Conservation (phyloP, 2,113 vertebrate genomes). For the Passer montanus region DNA sequence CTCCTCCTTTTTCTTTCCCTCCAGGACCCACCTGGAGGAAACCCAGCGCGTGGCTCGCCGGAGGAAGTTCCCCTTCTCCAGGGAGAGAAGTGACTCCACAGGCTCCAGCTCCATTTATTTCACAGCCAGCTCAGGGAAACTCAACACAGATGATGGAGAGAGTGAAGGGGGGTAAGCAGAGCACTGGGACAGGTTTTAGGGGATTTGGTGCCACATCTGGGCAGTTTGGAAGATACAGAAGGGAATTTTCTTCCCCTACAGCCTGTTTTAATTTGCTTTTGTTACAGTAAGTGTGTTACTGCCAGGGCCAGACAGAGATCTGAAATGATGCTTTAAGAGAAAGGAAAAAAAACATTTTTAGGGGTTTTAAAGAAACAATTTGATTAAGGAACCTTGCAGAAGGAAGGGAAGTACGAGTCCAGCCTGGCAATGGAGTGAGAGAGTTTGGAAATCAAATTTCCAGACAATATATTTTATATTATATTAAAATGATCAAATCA, state of each 20-base stretch:
- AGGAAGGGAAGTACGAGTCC: background rate
- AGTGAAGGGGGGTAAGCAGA: conserved; percentile 89
- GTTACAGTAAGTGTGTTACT: background rate
- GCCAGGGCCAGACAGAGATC: background rate
- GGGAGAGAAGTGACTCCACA: conserved; percentile 88
- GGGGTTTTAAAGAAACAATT: background rate
- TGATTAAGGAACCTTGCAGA: background rate
- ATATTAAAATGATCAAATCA: background rate
- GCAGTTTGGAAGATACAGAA: no score
- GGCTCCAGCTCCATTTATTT: conserved; percentile 95
- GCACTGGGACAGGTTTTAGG: background rate
- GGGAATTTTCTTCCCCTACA: no score
- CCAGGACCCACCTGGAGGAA: conserved; percentile 87
- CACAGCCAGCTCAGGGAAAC: conserved; percentile 81
- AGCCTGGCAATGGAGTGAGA: background rate
- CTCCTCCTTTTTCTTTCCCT: background rate
- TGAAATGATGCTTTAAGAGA: background rate
- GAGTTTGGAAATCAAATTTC: background rate
- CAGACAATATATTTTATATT: background rate
- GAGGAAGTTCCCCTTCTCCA: conserved; percentile 67
- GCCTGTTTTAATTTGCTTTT: background rate
- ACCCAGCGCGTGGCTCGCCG: conserved; percentile 78
- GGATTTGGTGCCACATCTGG: background rate
- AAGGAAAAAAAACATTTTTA: background rate
- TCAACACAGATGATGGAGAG: conserved; percentile 81